Evolutionary conservation across 2,113 vertebrate species (phyloP), one percentile per base, ranked within the genome.

Genomic region (Rhipidura dahli): DNA sequence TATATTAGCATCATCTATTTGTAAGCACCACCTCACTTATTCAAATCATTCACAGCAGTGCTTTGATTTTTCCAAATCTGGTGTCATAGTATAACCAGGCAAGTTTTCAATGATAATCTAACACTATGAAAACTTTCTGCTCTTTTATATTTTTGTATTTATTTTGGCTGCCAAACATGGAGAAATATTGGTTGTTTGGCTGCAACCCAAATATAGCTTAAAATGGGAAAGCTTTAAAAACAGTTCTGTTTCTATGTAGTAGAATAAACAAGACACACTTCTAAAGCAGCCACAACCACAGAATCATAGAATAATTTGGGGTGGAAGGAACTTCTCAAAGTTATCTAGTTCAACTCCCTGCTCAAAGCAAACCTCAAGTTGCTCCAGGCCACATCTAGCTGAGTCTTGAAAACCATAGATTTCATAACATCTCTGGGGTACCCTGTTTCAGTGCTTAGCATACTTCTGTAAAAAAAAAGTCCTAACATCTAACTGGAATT

Each of bases 211-310:
- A 70, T 70, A 80, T 21, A 88, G 68, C 51, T 88, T 92, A 61
- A 95, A 95, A 88, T 66, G 50, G 51, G 63, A 93, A 93, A 77
- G 31, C 51, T 63, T 90, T 86, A n/a, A 95, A 96, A 95, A 81
- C 72, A 95, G 77, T 57, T 81, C 72, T 82, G 87, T 96, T 94
- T 89, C 83, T 95, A 76, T 95, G 79, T 56, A 89, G 56, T 44
- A 83, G 64, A 88, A 92, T 81, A 95, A 94, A 86, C 68, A 97
- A 83, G 66, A 54, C 30, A 80, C 23, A 39, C 31, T 93, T 87
- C 35, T 78, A 59, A 87, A 47, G 66, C 23, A 80, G 45, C 16
- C 77, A 81, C 61, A 93, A 17, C 39, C 71, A 83, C 26, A 91
- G 37, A 89, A 81, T 24, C 37, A 24, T 1, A 7, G 33, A 88